Conservation (phyloP, 2,888 invertebrate species). For the Mesochorus sp. region DNA sequence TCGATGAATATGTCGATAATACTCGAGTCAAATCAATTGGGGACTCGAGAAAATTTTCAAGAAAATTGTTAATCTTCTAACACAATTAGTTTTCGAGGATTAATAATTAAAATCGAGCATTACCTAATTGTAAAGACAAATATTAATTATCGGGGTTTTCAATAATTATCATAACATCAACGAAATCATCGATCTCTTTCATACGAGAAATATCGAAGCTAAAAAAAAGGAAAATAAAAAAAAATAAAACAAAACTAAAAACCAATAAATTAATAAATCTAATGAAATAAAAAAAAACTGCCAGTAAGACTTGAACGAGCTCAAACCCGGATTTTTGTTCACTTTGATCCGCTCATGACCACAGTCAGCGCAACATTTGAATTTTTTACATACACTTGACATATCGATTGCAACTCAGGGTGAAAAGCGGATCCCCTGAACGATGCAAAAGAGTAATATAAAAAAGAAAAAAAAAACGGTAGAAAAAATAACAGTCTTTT, state of each 20-base stretch:
- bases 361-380: not conserved
- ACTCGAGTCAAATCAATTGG: too few relatives aligned
- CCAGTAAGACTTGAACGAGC: slow-evolving; percentile 32
- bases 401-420: slow-evolving; percentile 42
- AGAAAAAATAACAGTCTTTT: slow-evolving; percentile 6
- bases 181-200: not conserved
- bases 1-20: too few relatives aligned
- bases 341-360: not conserved
- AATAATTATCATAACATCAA: not conserved
- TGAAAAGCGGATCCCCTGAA: not conserved
- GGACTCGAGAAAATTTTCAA: too few relatives aligned
- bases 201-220: not conserved
- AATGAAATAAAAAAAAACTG: slow-evolving; percentile 13
- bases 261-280: too few relatives aligned
- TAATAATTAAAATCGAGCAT: too few relatives aligned
- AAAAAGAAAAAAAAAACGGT: not conserved
- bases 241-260: too few relatives aligned
- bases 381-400: slow-evolving; percentile 38
- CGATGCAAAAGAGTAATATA: not conserved
- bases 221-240: too few relatives aligned
- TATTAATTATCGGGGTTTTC: not conserved
- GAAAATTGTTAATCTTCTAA: too few relatives aligned
- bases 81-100: too few relatives aligned
- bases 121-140: not conserved
- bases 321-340: slow-evolving; percentile 4